phyloP scores from a whole-genome alignment of 2,888 invertebrate genomes.

The Drosophila kanekoi region DNA sequence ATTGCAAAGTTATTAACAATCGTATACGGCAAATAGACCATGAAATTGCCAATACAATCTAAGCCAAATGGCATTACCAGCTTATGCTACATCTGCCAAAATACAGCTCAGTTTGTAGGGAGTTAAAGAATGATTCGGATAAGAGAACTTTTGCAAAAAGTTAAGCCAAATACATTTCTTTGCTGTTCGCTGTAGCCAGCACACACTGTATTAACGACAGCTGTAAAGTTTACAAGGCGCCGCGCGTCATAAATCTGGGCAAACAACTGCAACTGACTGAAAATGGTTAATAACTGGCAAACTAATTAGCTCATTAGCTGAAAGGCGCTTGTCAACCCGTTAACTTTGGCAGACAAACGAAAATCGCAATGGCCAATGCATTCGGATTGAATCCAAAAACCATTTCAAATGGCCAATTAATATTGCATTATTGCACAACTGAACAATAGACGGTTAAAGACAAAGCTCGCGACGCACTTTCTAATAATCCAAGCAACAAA shows the following conservation, averaged over 20 bases:
- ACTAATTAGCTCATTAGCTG: constrained; percentile 50
- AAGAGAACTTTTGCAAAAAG: too few relatives aligned
- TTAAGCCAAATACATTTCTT: too few relatives aligned
- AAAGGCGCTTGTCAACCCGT: constrained; percentile 23
- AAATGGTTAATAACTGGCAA: constrained; percentile 32
- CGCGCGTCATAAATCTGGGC: constrained; percentile 37
- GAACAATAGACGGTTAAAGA: constrained; percentile 40
- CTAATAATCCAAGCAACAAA: constrained; percentile 11
- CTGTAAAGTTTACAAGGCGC: constrained; percentile 27
- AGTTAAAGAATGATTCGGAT: too few relatives aligned
- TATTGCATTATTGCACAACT: constrained; percentile 52
- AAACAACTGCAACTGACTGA: constrained; percentile 22
- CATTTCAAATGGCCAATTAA: constrained; percentile 55
- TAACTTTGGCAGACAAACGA: constrained; percentile 45
- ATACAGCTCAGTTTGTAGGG: too few relatives aligned
- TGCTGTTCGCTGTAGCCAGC: not conserved
- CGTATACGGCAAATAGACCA: constrained; percentile 4
- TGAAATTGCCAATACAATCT: constrained; percentile 26
- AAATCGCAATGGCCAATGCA: constrained; percentile 17
- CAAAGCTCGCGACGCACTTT: constrained; percentile 43
- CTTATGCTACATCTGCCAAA: not conserved
- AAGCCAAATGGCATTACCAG: constrained; percentile 13
- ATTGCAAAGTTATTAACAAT: constrained; percentile 30
- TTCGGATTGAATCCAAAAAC: constrained; percentile 21
- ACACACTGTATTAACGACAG: constrained; percentile 6